A percentile compares a stretch with the other conserved stretches of the same genome.
Evolutionary conservation across 2,888 invertebrate species (phyloP).

Genomic region (Ophraella communa): DNA sequence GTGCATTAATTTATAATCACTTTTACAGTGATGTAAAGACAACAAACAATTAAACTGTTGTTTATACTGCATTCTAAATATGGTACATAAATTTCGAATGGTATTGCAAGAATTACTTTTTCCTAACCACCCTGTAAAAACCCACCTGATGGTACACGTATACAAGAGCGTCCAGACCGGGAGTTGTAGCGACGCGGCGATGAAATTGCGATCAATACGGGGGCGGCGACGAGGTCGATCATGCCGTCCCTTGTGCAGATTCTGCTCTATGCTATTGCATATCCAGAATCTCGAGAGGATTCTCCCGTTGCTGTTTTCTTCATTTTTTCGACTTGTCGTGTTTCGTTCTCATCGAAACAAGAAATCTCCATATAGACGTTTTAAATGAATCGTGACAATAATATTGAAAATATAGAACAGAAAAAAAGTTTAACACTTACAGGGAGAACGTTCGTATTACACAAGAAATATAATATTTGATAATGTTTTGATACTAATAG

Average conservation of each 20-base stretch:
- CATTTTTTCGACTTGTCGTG: not conserved
- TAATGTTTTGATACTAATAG: too few species aligned
- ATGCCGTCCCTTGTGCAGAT: not conserved
- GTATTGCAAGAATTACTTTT: not conserved
- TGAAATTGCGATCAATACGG: constrained; percentile 14
- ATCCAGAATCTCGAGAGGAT: not conserved
- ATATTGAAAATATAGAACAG: too few species aligned
- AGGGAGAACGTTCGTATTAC: too few species aligned
- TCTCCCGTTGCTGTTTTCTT: not conserved
- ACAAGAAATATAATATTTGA: too few species aligned
- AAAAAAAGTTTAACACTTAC: too few species aligned
- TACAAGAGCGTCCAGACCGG: constrained; percentile 1
- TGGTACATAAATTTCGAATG: too few species aligned
- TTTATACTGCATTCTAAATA: too few species aligned
- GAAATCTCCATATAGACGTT: not conserved
- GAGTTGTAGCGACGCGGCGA: not conserved
- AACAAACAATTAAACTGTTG: too few species aligned
- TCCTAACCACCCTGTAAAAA: not conserved
- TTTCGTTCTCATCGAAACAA: not conserved
- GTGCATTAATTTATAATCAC: too few species aligned
- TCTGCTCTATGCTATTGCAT: not conserved
- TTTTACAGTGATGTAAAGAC: too few species aligned
- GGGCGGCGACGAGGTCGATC: constrained; percentile 9
- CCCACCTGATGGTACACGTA: constrained; percentile 15
- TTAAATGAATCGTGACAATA: not conserved